Percentiles rank a stretch among this genome's conserved stretches.
phyloP scores from a whole-genome alignment of 2,113 vertebrate species.

The Podiceps cristatus region DNA sequence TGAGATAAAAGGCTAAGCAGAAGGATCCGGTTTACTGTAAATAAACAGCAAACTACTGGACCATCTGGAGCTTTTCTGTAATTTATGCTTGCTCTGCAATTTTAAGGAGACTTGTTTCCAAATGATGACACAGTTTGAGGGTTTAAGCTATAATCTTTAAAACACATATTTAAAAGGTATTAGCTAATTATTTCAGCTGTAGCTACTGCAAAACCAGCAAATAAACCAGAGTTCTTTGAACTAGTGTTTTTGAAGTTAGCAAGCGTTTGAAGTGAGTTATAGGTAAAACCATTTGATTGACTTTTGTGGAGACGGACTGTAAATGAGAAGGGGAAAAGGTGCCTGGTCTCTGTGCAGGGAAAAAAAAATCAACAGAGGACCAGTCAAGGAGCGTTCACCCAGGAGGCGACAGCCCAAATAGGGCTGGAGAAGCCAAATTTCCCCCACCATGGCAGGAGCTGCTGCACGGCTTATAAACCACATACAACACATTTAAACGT shows the following conservation, averaged over 20 bases:
- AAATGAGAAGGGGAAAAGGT: not conserved
- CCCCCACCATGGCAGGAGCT: not conserved
- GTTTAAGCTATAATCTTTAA: slow-evolving; percentile 56
- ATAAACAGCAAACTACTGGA: slow-evolving; percentile 17
- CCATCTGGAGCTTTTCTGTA: slow-evolving; percentile 23
- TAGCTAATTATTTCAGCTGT: slow-evolving; percentile 58
- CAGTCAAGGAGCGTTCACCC: not conserved
- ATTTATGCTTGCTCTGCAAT: slow-evolving; percentile 9
- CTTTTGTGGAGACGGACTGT: not conserved
- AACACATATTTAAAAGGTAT: slow-evolving; percentile 56
- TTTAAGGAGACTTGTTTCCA: slow-evolving; percentile 25
- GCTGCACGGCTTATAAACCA: not conserved
- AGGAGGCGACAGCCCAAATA: accelerated
- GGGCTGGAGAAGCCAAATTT: not conserved
- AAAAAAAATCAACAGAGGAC: not conserved
- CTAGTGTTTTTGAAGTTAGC: not conserved
- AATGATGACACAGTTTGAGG: slow-evolving; percentile 45
- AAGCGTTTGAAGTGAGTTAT: slow-evolving; percentile 20
- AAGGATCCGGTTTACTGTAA: slow-evolving; percentile 23
- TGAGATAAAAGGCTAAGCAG: slow-evolving; percentile 13
- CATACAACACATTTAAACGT: not conserved
- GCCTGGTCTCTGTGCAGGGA: not conserved
- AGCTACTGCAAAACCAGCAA: slow-evolving; percentile 19
- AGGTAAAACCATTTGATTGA: not conserved
- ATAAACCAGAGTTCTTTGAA: slow-evolving; percentile 38